A percentile compares a stretch with the other conserved stretches of the same genome.
phyloP scores from a whole-genome alignment of 2,888 invertebrate genomes.

The Heliconius erato region DNA sequence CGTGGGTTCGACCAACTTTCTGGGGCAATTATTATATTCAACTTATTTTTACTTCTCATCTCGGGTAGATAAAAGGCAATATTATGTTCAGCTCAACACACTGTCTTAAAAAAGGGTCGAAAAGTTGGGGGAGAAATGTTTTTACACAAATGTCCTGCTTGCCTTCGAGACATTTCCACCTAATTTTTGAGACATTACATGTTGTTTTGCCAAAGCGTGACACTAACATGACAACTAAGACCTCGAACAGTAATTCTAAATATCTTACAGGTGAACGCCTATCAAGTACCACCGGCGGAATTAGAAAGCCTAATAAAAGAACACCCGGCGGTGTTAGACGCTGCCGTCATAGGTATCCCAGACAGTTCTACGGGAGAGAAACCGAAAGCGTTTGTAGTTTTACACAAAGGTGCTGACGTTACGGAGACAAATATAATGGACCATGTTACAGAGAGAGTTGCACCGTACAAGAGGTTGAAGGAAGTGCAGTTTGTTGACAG shows the following conservation, averaged over 20 bases:
- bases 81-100: too few relatives aligned
- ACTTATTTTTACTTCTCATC: too few relatives aligned
- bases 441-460: constrained; percentile 89
- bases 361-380: constrained; percentile 89
- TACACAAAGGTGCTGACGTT: constrained; percentile 75
- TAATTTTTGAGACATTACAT: too few relatives aligned
- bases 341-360: constrained; percentile 92
- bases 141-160: too few relatives aligned
- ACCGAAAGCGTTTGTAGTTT: constrained; percentile 90
- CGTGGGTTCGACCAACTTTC: too few relatives aligned
- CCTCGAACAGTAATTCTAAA: background rate
- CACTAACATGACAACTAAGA: too few relatives aligned
- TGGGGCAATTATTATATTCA: too few relatives aligned
- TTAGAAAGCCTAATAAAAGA: constrained; percentile 90
- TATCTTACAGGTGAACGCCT: constrained; percentile 85
- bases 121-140: too few relatives aligned
- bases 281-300: constrained; percentile 95
- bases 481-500: constrained; percentile 88
- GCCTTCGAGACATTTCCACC: too few relatives aligned
- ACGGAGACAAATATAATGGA: constrained; percentile 85
- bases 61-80: too few relatives aligned
- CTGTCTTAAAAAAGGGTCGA: too few relatives aligned
- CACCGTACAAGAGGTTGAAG: constrained; percentile 90
- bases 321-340: constrained; percentile 91
- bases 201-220: too few relatives aligned